Evolutionary conservation across 2,797 vertebrate genomes (phyloP), one percentile per base, ranked within the genome.

Genomic region (Xenops minutus): DNA sequence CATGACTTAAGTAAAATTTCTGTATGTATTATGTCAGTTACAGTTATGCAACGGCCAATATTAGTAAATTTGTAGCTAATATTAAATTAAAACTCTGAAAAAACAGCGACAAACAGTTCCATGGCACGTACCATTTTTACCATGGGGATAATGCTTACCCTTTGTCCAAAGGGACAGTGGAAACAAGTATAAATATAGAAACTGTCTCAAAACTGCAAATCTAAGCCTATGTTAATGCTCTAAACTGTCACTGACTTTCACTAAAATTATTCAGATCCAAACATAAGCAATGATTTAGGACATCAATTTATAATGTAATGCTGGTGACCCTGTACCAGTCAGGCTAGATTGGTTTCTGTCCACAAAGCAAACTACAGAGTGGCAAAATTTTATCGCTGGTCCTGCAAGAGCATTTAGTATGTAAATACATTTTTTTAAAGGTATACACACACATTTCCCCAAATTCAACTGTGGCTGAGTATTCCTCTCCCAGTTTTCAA

Each of bases 181-280:
- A 92, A 97, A 96, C 89, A 95, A 85, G 64, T 96, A 97, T 89
- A 97, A 97, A 97, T 95, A 96, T 92, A 97, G 88, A 95, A 95
- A 96, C 80, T 85, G 96, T 85, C 88, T 96, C 94, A 95, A 97
- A 97, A 96, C 73, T 7, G 91, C 94, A 97, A 95, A 92, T 92
- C 92, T 97, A 97, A 97, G 89, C 93, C 95, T 95, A 96, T 89
- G 94, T 97, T 96, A 96, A 94, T 96, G 95, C 89, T 96, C 96
- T 97, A 97, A 95, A 97, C 72, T 62, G 93, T 88, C 91, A 96
- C 92, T 77, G 93, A 94, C 74, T 95, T 95, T 51, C 95, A 96
- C 96, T 96, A 96, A 93, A 94, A 92, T 89, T 82, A 95, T 94
- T 95, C 88, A 94, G 94, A 95, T 94, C 59, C 89, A 95, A 96